These are phyloP conservation scores for Parelbella ahira DNA, from an alignment of 2,888 invertebrate genomes.

Conservation along the genomic window DNA sequence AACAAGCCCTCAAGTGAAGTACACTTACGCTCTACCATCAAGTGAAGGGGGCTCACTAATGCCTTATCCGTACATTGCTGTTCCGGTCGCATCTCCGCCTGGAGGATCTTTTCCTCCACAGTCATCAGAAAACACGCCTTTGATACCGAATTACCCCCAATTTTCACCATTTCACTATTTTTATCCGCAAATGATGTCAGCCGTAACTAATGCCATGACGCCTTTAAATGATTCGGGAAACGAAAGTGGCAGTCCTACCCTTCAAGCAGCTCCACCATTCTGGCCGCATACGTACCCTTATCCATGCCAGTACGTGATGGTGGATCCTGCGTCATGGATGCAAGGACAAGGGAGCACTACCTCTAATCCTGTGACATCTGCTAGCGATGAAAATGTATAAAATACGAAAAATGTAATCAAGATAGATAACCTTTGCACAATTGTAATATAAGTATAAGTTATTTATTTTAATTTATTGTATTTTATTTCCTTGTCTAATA, in stretches of 20 bases:
- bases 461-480: conserved; percentile 6
- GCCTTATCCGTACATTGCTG: conserved; percentile 45
- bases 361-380: conserved; percentile 34
- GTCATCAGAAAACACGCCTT: conserved; percentile 37
- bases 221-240: conserved; percentile 50
- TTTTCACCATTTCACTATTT: conserved; percentile 57
- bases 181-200: conserved; percentile 64
- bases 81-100: conserved; percentile 35
- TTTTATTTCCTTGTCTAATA: too few species aligned
- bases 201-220: conserved; percentile 55
- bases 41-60: conserved; percentile 38
- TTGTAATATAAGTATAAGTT: conserved; percentile 5
- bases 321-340: conserved; percentile 58
- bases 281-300: conserved; percentile 58
- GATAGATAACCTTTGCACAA: background rate
- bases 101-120: conserved; percentile 38
- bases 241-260: conserved; percentile 43
- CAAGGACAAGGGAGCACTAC: conserved; percentile 40
- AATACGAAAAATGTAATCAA: background rate
- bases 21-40: conserved; percentile 51
- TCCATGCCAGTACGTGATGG: conserved; percentile 63
- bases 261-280: conserved; percentile 40
- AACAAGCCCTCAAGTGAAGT: conserved; percentile 47
- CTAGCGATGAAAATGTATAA: conserved; percentile 29
- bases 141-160: conserved; percentile 37